A percentile compares a stretch with the other conserved stretches of the same genome.
Conservation (phyloP, 1,140 invertebrate species). For the Ceratina australensis region DNA sequence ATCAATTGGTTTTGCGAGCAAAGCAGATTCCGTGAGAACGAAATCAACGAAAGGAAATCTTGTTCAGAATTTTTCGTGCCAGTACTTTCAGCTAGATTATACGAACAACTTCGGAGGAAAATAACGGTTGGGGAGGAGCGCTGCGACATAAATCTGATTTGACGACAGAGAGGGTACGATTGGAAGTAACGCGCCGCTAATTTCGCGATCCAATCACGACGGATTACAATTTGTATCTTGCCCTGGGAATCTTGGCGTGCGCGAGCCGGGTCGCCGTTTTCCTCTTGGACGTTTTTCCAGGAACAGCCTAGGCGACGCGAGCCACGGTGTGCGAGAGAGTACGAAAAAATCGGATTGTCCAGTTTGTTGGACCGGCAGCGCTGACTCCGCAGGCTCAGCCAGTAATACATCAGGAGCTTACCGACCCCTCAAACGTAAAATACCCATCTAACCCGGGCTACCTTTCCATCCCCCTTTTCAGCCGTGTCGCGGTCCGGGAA, state of each 20-base stretch:
- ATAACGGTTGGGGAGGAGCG: no score
- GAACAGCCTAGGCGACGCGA: background rate
- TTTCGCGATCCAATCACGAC: conserved; percentile 53
- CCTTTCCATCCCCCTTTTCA: background rate
- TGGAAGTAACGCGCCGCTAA: conserved; percentile 16
- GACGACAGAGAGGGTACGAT: no score
- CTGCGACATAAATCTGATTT: no score
- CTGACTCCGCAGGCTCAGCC: conserved; percentile 71
- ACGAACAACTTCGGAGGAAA: no score
- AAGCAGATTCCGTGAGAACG: no score
- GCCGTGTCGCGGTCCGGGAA: background rate
- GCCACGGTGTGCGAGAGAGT: background rate
- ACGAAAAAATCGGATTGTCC: conserved; percentile 46
- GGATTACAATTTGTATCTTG: conserved; percentile 59
- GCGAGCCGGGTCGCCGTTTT: background rate
- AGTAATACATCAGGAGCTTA: conserved; percentile 71
- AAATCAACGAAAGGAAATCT: no score
- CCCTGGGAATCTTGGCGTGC: conserved; percentile 11
- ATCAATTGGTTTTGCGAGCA: no score
- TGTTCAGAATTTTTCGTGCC: no score
- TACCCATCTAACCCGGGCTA: conserved; percentile 58
- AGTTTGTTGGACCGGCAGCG: conserved; percentile 67
- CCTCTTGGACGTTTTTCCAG: conserved; percentile 11
- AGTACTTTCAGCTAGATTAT: no score
- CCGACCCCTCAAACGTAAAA: conserved; percentile 71